Base-by-base conservation (phyloP, 1,140 invertebrate species). In the Caenorhabditis briggsae region DNA sequence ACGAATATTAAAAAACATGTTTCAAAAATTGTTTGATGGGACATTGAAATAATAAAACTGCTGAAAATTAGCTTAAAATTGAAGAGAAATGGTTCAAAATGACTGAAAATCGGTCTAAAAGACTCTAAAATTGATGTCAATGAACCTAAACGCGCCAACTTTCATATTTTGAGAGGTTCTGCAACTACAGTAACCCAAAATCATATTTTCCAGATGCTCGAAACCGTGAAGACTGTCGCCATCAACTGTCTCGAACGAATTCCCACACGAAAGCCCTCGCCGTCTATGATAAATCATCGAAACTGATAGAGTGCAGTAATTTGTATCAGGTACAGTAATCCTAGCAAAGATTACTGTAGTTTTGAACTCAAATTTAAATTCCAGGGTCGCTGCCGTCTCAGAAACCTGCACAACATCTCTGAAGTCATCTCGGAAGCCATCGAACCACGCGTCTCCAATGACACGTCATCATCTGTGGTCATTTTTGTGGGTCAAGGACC, bases 371-470 rank as follows among this genome's bases (percentile, higher is more conserved):
- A 83, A 43, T 18, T n/a, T 12, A 89, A 9, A 82, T 61, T 88
- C 8, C 41, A 91, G 90, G 91, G 91, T 55, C 90, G 90, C 16
- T 91, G 91, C 87, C 90, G 91, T 41, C 90, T 90, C 9, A 70
- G 91, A 70, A 91, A 92, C 43, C 84, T 91, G 7, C 92, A 92
- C 58, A 92, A 91, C 85, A 92, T 91, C 56, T 87, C 87, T 8
- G 90, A 91, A 84, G 61, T 85, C 8, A 90, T 90, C 59, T 87
- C 91, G 8, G 87, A 91, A 61, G 87, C 86, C 18, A 88, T 86
- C 7, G 65, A 87, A 33, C 89, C 91, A 16, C 88, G 92, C 53
- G 88, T 92, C 18, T 89, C 91, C 9, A 91, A 91, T 59, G 91
- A 91, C 82, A 82, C 87, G 18, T 25, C 89, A 20, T 92, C 91